Evolutionary conservation across 2,797 vertebrate species (phyloP).

Genomic region (Xiphophorus birchmanni): DNA sequence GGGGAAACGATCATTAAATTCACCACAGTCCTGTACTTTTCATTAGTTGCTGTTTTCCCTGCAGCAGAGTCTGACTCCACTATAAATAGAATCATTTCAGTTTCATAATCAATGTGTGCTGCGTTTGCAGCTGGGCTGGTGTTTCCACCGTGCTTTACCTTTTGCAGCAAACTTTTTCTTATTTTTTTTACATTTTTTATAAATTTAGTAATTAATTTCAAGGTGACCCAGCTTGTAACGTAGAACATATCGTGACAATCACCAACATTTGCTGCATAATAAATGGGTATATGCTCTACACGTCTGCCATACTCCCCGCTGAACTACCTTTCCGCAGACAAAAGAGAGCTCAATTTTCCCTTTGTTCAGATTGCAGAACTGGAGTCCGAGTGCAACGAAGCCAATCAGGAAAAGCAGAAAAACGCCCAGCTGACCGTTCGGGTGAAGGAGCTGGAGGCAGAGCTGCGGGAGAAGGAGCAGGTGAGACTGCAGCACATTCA

Average conservation of each 20-base stretch:
- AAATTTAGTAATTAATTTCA: neutral
- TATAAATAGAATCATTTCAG: slow-evolving; percentile 64
- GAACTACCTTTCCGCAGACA: neutral
- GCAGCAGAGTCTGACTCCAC: slow-evolving; percentile 35
- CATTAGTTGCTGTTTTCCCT: slow-evolving; percentile 43
- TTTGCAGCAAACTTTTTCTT: slow-evolving; percentile 20
- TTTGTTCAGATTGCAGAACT: slow-evolving; percentile 86
- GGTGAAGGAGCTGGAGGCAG: slow-evolving; percentile 89
- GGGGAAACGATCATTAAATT: neutral
- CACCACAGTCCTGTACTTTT: slow-evolving; percentile 18
- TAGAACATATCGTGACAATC: neutral
- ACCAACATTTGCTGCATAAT: neutral
- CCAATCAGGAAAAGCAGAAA: slow-evolving; percentile 88
- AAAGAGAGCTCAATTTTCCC: neutral
- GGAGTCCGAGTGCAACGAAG: slow-evolving; percentile 89
- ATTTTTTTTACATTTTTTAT: neutral
- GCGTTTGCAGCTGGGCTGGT: slow-evolving; percentile 49
- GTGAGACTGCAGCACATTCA: slow-evolving; percentile 70
- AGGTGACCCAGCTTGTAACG: neutral
- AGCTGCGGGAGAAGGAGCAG: slow-evolving; percentile 92
- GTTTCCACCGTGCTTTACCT: slow-evolving; percentile 24
- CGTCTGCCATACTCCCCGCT: neutral
- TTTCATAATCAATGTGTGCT: slow-evolving; percentile 65
- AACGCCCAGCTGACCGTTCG: slow-evolving; percentile 85
- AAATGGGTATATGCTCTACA: slow-evolving; percentile 3